These are phyloP conservation scores for Eueremaeus valkanovi DNA, from an alignment of 2,888 invertebrate genomes.

Conservation along the genomic window DNA sequence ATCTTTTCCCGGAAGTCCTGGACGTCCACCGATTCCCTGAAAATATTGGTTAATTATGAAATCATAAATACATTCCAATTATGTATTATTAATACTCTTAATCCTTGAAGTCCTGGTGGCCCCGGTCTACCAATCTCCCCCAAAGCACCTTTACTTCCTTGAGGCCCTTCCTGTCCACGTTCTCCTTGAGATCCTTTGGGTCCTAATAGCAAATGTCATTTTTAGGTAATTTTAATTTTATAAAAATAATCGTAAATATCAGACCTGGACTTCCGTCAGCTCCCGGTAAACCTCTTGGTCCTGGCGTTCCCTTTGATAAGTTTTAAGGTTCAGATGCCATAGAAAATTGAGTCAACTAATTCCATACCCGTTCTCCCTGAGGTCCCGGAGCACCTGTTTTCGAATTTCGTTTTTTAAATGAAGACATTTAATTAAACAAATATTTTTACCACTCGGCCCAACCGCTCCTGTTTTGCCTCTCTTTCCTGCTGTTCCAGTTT, in stretches of 20 bases:
- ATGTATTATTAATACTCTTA: conserved; percentile 50
- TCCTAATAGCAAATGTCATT: too few relatives aligned
- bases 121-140: conserved; percentile 60
- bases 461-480: conserved; percentile 70
- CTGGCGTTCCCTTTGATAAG: conserved; percentile 42
- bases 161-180: conserved; percentile 35
- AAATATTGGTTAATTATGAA: background rate
- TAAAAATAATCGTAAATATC: too few relatives aligned
- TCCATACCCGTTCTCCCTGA: conserved; percentile 59
- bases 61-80: background rate
- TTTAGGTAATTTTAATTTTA: too few relatives aligned
- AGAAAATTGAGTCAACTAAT: too few relatives aligned
- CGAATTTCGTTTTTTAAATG: background rate
- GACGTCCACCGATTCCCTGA: conserved; percentile 45
- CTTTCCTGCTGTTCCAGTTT: conserved; percentile 54
- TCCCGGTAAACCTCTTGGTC: conserved; percentile 65
- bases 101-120: conserved; percentile 60
- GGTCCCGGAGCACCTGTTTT: conserved; percentile 57
- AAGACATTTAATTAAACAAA: background rate
- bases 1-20: conserved; percentile 51
- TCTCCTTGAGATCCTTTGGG: conserved; percentile 67
- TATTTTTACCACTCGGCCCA: conserved; percentile 61
- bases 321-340: too few relatives aligned
- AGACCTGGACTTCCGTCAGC: conserved; percentile 61
- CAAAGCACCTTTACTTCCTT: conserved; percentile 45